A percentile compares a stretch with the other conserved stretches of the same genome.
Conservation (phyloP, 2,888 invertebrate species). For the Scaeva pyrastri region DNA sequence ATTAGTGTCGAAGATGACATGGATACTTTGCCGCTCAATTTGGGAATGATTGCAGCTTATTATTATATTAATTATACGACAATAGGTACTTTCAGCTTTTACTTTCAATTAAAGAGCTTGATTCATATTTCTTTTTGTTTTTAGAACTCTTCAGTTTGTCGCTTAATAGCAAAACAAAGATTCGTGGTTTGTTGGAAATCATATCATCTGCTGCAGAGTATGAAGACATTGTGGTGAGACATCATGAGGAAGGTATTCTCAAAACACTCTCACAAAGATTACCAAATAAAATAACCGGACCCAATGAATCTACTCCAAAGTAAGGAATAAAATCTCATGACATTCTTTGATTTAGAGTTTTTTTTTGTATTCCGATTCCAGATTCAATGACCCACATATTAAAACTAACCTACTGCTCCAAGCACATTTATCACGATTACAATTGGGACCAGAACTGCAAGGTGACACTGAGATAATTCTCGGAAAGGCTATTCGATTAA, state of each 20-base stretch:
- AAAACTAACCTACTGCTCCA: slow-evolving; percentile 98
- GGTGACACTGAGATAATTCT: slow-evolving; percentile 97
- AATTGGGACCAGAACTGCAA: slow-evolving; percentile 97
- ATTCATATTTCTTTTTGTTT: slow-evolving; percentile 76
- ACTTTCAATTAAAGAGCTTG: neutral
- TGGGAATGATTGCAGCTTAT: slow-evolving; percentile 99
- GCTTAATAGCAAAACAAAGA: slow-evolving; percentile 98
- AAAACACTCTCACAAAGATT: slow-evolving; percentile 85
- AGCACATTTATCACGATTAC: slow-evolving; percentile 96
- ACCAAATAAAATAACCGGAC: slow-evolving; percentile 87
- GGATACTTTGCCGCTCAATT: slow-evolving; percentile 97
- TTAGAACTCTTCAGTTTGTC: slow-evolving; percentile 99
- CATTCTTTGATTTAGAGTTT: neutral
- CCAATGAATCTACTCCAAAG: slow-evolving; percentile 88
- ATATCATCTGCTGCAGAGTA: slow-evolving; percentile 99
- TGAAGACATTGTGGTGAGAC: slow-evolving; percentile 96
- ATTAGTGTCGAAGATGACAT: slow-evolving; percentile 99
- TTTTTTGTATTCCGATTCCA: slow-evolving; percentile 79
- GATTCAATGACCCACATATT: slow-evolving; percentile 98
- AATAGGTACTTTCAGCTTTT: slow-evolving; percentile 87
- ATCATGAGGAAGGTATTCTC: slow-evolving; percentile 96
- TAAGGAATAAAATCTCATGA: slow-evolving; percentile 82
- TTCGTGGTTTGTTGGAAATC: slow-evolving; percentile 98
- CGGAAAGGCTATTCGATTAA: slow-evolving; percentile 91
- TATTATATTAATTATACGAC: slow-evolving; percentile 99